These are phyloP conservation scores for Lasiurus borealis DNA, from an alignment of 2,113 vertebrate species.

Conservation along the genomic window DNA sequence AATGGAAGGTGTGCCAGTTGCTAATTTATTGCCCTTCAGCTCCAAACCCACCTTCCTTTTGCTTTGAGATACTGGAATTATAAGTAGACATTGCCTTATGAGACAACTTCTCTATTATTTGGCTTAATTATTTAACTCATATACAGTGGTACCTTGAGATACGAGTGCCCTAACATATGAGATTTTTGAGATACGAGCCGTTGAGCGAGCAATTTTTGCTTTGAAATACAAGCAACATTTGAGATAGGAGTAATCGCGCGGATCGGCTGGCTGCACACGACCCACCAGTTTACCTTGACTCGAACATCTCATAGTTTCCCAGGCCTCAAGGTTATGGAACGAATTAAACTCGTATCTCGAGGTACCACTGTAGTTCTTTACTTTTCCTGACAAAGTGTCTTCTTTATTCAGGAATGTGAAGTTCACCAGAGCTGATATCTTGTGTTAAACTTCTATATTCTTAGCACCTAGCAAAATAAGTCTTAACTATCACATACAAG, in stretches of 20 bases:
- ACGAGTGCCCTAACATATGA: too few species aligned
- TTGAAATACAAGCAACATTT: too few species aligned
- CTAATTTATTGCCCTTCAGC: neutral
- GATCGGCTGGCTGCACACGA: too few species aligned
- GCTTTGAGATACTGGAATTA: neutral
- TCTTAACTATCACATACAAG: neutral
- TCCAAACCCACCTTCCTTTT: neutral
- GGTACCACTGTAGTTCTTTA: too few species aligned
- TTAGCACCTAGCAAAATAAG: neutral
- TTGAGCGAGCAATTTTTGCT: too few species aligned
- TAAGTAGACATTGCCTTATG: neutral
- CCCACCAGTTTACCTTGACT: too few species aligned
- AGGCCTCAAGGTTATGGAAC: too few species aligned
- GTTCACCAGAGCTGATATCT: neutral
- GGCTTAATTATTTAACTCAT: neutral
- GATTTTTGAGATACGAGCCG: too few species aligned
- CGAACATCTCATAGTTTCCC: too few species aligned
- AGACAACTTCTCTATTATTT: conserved; percentile 1
- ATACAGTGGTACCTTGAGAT: too few species aligned
- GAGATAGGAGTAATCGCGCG: too few species aligned
- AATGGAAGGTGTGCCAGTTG: neutral
- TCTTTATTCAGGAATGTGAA: neutral
- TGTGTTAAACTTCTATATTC: neutral
- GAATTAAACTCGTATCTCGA: too few species aligned
- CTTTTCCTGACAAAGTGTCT: neutral